A percentile compares a stretch with the other conserved stretches of the same genome.
Evolutionary conservation across 2,113 vertebrate genomes (phyloP).

Genomic region (Spheniscus mendiculus): DNA sequence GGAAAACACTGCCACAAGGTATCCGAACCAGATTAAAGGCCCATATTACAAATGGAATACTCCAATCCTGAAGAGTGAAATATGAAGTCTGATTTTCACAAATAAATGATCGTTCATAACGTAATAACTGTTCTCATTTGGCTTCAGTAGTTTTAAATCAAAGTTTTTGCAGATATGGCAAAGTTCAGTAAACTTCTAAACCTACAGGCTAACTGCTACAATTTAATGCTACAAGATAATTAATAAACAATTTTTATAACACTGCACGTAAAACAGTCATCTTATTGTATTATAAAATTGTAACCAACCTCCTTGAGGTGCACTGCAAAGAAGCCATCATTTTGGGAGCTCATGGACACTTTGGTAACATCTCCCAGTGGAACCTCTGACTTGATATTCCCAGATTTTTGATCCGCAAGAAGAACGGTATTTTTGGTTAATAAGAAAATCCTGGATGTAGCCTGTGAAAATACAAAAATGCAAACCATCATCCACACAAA

Average conservation of each 20-base stretch:
- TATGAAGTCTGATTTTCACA: background rate
- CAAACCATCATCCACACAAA: background rate
- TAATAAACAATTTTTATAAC: background rate
- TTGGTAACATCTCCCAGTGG: constrained; percentile 90
- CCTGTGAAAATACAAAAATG: constrained; percentile 40
- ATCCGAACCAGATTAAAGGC: background rate
- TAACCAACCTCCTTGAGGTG: constrained; percentile 90
- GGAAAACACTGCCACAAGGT: background rate
- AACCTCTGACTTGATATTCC: constrained; percentile 92
- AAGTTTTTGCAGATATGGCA: background rate
- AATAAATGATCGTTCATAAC: background rate
- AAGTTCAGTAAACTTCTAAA: background rate
- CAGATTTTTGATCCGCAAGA: constrained; percentile 95
- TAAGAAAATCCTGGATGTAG: constrained; percentile 90
- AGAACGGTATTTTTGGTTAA: constrained; percentile 93
- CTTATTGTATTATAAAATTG: background rate
- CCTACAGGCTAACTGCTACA: background rate
- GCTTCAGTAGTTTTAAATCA: background rate
- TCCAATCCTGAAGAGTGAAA: background rate
- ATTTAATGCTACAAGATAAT: background rate
- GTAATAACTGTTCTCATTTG: background rate
- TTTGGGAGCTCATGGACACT: constrained; percentile 94
- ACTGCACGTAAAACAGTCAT: background rate
- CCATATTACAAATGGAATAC: background rate
- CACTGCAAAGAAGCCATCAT: constrained; percentile 93